Conservation (phyloP, 2,797 vertebrate species). For the Siniperca obscura region DNA sequence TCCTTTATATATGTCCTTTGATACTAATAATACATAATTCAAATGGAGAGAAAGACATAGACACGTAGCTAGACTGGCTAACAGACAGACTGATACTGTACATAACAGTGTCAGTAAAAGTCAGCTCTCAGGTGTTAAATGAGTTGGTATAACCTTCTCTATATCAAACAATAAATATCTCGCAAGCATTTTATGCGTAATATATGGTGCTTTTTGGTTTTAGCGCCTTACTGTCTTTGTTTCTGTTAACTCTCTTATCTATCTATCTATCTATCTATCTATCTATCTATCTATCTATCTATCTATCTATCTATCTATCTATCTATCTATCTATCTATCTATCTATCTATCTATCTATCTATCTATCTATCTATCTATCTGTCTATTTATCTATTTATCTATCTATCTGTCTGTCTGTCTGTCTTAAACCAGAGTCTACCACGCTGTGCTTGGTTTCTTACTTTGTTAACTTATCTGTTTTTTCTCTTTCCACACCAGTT, state of each 20-base stretch:
- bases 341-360: background rate
- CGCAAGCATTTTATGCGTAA: slow-evolving; percentile 42
- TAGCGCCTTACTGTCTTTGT: slow-evolving; percentile 8
- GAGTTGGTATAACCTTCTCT: slow-evolving; percentile 45
- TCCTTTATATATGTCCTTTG: slow-evolving; percentile 33
- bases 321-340: background rate
- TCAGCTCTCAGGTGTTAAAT: slow-evolving; percentile 43
- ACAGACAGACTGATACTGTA: slow-evolving; percentile 8
- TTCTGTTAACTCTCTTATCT: background rate
- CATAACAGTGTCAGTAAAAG: slow-evolving; percentile 14
- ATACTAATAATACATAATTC: background rate
- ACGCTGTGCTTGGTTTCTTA: background rate
- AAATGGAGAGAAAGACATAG: background rate
- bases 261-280: background rate
- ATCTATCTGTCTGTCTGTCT: background rate
- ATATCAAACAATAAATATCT: slow-evolving; percentile 42
- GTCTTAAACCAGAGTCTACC: background rate
- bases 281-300: background rate
- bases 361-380: background rate
- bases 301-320: background rate
- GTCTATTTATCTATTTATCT: background rate
- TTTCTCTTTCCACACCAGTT: slow-evolving; percentile 32
- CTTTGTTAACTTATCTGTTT: slow-evolving; percentile 21
- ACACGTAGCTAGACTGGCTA: background rate
- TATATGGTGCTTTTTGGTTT: slow-evolving; percentile 26